Conservation (phyloP, 2,888 invertebrate genomes). For the Sepiola atlantica region DNA sequence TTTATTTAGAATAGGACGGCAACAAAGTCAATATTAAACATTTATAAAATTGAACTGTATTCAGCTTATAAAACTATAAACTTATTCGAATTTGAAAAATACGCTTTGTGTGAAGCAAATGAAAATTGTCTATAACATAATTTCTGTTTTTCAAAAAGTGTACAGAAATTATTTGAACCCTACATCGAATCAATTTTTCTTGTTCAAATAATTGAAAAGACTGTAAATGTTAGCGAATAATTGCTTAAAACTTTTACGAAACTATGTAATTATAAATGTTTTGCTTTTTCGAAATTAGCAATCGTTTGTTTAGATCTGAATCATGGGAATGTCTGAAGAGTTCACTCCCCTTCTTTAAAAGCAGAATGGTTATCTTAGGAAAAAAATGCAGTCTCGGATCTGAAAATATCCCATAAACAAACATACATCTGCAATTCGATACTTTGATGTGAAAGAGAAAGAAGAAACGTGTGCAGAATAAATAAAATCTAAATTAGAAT, state of each 20-base stretch:
- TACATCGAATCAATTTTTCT: neutral
- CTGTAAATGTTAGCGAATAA: neutral
- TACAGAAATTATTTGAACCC: neutral
- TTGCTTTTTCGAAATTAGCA: neutral
- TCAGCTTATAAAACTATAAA: neutral
- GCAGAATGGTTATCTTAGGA: neutral
- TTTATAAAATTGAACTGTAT: neutral
- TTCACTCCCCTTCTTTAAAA: neutral
- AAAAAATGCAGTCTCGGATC: neutral
- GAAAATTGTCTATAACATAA: neutral
- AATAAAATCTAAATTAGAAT: constrained; percentile 4
- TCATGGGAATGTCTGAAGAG: neutral
- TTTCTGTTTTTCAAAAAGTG: neutral
- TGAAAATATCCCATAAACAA: constrained; percentile 4
- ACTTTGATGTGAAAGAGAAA: neutral
- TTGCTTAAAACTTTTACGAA: neutral
- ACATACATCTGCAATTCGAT: neutral
- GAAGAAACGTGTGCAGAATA: neutral
- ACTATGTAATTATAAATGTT: neutral
- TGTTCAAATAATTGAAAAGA: neutral
- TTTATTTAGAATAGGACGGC: too few species aligned
- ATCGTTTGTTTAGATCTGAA: neutral
- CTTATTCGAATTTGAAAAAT: too few species aligned
- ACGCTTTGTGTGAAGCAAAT: too few species aligned
- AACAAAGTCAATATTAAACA: too few species aligned